Evolutionary conservation across 2,113 vertebrate species (phyloP).

Genomic region (Phoenicopterus ruber): DNA sequence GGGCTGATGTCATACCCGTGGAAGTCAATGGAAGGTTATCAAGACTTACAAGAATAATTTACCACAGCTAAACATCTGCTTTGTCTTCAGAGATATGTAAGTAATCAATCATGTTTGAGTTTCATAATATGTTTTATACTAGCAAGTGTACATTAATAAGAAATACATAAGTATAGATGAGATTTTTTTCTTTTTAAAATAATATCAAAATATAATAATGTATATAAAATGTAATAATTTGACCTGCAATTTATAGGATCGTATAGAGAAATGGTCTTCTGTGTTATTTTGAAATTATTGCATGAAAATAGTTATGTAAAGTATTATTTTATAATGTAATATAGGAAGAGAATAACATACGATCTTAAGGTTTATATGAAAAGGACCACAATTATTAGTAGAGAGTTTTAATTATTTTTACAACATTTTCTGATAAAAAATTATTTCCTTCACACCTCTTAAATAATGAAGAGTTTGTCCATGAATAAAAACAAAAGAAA

Average conservation of each 20-base stretch:
- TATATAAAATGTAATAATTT: neutral
- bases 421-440: neutral
- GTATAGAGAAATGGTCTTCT: neutral
- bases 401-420: neutral
- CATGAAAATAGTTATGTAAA: neutral
- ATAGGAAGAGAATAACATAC: neutral
- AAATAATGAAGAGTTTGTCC: neutral
- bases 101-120: neutral
- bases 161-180: neutral
- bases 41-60: neutral
- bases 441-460: neutral
- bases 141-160: neutral
- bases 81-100: neutral
- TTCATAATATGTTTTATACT: neutral
- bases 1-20: neutral
- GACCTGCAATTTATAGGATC: neutral
- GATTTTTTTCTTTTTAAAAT: neutral
- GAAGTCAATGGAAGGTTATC: constrained; percentile 8
- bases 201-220: neutral
- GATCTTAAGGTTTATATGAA: neutral
- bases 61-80: neutral
- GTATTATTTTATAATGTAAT: neutral
- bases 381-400: neutral
- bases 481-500: neutral
- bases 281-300: neutral